A percentile compares a stretch with the other conserved stretches of the same genome.
phyloP scores from a whole-genome alignment of 2,888 invertebrate species.

The Agrotis ipsilon region DNA sequence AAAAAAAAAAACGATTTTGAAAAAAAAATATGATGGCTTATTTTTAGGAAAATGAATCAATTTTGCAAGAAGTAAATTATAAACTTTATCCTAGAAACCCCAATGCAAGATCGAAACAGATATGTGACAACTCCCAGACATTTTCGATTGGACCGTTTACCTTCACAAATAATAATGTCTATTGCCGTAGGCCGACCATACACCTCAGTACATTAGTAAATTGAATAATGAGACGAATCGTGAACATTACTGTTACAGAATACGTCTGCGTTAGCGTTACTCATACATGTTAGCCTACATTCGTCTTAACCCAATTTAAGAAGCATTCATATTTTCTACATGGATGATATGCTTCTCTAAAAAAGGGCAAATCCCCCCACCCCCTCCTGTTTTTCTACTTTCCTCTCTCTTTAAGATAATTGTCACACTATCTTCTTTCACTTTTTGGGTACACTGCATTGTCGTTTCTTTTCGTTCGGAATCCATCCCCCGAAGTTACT shows the following conservation, averaged over 20 bases:
- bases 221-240: conserved; percentile 45
- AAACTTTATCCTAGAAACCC: not conserved
- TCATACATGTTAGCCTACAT: conserved; percentile 32
- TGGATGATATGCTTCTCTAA: not conserved
- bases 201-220: conserved; percentile 50
- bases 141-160: conserved; percentile 10
- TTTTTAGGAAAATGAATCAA: too few species aligned
- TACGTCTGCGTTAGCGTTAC: conserved; percentile 11
- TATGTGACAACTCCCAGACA: not conserved
- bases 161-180: conserved; percentile 22
- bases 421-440: too few species aligned
- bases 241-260: conserved; percentile 40
- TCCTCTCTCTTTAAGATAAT: too few species aligned
- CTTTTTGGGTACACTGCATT: too few species aligned
- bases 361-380: too few species aligned
- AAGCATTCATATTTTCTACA: conserved; percentile 2
- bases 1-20: too few species aligned
- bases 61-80: not conserved
- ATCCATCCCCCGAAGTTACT: too few species aligned
- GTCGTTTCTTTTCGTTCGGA: too few species aligned
- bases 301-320: conserved; percentile 2
- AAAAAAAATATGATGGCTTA: too few species aligned
- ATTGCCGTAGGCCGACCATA: conserved; percentile 6
- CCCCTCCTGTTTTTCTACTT: too few species aligned
- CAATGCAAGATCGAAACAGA: not conserved